phyloP scores from a whole-genome alignment of 2,113 vertebrate species.

The Oenanthe oenanthe region DNA sequence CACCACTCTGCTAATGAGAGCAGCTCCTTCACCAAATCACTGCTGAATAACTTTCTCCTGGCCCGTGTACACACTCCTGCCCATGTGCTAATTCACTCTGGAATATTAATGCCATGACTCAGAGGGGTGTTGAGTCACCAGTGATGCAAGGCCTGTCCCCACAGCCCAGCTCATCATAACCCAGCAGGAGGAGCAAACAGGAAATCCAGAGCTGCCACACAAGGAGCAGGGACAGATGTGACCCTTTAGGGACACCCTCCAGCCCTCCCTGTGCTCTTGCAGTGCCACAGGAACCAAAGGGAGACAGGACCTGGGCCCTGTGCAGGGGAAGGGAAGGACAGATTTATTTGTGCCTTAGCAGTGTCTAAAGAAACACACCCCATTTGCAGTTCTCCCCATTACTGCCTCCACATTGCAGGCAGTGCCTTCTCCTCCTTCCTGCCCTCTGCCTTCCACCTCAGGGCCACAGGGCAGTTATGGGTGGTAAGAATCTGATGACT shows the following conservation, averaged over 20 bases:
- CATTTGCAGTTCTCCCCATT: not conserved
- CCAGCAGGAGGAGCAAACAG: not conserved
- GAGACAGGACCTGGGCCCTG: rapidly evolving
- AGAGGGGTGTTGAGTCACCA: not conserved
- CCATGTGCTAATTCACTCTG: not conserved
- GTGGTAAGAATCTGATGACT: not conserved
- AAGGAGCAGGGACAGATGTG: not conserved
- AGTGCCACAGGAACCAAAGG: not conserved
- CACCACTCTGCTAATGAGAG: not conserved
- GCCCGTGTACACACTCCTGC: not conserved
- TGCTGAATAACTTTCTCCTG: not conserved
- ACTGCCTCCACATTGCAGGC: not conserved
- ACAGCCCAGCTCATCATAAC: not conserved
- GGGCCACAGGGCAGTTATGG: not conserved
- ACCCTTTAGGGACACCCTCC: not conserved
- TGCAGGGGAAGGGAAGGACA: not conserved
- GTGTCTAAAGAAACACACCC: not conserved
- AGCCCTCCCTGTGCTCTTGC: not conserved
- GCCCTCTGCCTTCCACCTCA: not conserved
- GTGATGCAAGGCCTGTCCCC: not conserved
- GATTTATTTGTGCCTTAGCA: not conserved
- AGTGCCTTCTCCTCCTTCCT: not conserved
- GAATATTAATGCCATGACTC: not conserved
- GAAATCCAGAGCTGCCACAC: not conserved
- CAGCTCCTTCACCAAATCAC: not conserved